A percentile compares a stretch with the other conserved stretches of the same genome.
Conservation (phyloP, 2,797 vertebrate genomes). For the Enteromius unitaeniatus region DNA sequence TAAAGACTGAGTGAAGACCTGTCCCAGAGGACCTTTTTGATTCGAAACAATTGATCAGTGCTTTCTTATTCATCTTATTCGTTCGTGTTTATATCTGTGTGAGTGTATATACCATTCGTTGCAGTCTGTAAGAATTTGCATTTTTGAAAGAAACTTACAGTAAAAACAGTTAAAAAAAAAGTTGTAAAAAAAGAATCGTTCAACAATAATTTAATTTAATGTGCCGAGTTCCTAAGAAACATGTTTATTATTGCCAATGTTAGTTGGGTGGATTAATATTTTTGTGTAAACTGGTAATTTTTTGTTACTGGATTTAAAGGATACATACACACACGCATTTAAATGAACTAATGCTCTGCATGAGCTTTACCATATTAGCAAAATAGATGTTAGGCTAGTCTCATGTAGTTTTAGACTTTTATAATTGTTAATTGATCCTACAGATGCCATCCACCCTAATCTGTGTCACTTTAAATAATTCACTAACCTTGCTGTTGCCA, state of each 20-base stretch:
- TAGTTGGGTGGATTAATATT: neutral
- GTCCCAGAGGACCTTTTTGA: slow-evolving; percentile 18
- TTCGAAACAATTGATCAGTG: slow-evolving; percentile 2
- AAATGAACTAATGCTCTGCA: neutral
- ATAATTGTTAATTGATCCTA: neutral
- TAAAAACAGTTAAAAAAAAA: neutral
- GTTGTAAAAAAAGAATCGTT: neutral
- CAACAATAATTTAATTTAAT: neutral
- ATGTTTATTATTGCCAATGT: neutral
- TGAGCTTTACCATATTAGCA: neutral
- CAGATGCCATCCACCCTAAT: neutral
- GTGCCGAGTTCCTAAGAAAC: neutral
- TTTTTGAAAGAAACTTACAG: neutral
- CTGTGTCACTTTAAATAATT: slow-evolving; percentile 14
- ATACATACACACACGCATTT: neutral
- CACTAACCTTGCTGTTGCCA: neutral
- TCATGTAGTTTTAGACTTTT: neutral
- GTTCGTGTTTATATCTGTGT: neutral
- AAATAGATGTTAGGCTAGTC: neutral
- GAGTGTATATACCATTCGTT: neutral
- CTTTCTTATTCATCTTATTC: neutral
- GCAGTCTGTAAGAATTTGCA: too few species aligned
- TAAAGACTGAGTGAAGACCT: slow-evolving; percentile 48
- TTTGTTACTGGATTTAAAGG: neutral
- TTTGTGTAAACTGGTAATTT: neutral